phyloP scores from a whole-genome alignment of 2,113 vertebrate species.

The Furnarius figulus region DNA sequence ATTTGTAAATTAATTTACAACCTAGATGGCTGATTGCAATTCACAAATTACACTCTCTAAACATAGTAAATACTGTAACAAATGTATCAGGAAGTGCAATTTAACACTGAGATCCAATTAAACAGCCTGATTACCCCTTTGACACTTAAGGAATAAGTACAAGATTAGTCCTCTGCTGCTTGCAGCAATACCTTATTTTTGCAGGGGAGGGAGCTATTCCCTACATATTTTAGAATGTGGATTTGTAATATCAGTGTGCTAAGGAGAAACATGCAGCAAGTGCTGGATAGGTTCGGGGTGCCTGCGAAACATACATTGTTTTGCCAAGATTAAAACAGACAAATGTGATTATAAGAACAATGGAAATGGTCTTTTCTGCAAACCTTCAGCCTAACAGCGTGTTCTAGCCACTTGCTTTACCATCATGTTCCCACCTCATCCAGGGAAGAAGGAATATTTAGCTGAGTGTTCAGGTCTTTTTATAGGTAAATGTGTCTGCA shows the following conservation, averaged over 20 bases:
- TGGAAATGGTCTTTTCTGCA: background rate
- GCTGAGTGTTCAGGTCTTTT: background rate
- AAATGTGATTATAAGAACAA: background rate
- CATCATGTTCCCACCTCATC: background rate
- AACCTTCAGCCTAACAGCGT: background rate
- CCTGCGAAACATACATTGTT: background rate
- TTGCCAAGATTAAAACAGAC: background rate
- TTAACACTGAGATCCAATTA: background rate
- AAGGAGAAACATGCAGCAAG: background rate
- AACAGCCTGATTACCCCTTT: background rate
- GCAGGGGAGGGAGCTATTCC: slow-evolving; percentile 65
- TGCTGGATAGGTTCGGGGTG: background rate
- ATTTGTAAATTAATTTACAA: slow-evolving; percentile 21
- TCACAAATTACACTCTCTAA: background rate
- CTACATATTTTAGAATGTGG: background rate
- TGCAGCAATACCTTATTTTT: slow-evolving; percentile 7
- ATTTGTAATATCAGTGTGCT: background rate
- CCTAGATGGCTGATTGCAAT: background rate
- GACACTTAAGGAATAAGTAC: background rate
- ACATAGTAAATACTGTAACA: background rate
- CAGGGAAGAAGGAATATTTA: background rate
- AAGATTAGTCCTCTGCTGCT: background rate
- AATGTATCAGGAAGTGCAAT: background rate
- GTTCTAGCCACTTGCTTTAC: background rate
- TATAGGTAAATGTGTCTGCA: background rate